Conservation (phyloP, 2,888 invertebrate genomes). For the Hypolimnas misippus region DNA sequence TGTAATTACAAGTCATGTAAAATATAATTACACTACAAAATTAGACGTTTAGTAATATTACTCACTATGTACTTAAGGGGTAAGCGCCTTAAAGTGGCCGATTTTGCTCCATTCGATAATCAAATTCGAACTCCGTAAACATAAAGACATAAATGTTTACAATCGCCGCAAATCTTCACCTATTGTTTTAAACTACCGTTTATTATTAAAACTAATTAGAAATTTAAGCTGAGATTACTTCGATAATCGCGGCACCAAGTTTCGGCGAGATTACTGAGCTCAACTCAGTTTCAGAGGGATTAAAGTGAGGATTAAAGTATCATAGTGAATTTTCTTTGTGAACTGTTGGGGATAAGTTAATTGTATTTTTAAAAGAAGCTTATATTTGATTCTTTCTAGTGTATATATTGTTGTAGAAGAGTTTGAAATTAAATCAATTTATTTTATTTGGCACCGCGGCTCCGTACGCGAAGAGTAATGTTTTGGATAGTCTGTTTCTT, state of each 20-base stretch:
- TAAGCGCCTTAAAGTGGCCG: too few species aligned
- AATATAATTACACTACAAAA: too few species aligned
- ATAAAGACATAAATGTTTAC: not conserved
- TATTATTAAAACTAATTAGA: conserved; percentile 9
- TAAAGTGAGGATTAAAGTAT: not conserved
- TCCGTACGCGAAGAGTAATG: too few species aligned
- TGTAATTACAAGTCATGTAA: too few species aligned
- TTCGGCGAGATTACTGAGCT: not conserved
- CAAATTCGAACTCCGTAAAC: too few species aligned
- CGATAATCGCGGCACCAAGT: conserved; percentile 1
- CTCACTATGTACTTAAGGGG: too few species aligned
- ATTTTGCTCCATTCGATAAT: too few species aligned
- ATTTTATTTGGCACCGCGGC: too few species aligned
- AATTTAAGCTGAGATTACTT: conserved; percentile 7
- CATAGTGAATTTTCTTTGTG: conserved; percentile 7
- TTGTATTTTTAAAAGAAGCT: not conserved
- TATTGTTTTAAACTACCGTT: conserved; percentile 2
- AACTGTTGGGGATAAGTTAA: not conserved
- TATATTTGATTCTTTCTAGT: not conserved
- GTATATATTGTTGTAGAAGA: not conserved
- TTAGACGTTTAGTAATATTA: too few species aligned
- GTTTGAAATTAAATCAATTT: too few species aligned
- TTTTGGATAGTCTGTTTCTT: too few species aligned
- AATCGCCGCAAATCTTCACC: not conserved
- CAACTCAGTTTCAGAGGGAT: not conserved